Percentiles rank a stretch among this genome's conserved stretches.
Conservation (phyloP, 2,113 vertebrate species). For the Pelvicachromis taeniatus region DNA sequence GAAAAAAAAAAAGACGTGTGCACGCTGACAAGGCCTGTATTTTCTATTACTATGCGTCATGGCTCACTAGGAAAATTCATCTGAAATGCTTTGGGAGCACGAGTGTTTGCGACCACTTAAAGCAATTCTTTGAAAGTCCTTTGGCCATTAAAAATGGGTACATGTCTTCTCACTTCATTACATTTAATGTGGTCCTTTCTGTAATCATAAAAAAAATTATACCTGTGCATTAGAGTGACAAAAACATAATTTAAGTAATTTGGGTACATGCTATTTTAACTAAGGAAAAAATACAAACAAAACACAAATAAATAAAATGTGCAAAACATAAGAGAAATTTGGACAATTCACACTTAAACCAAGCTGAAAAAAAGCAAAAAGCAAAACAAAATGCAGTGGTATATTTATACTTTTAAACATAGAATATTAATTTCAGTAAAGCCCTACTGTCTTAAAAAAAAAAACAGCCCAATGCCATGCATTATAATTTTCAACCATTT, state of each 20-base stretch:
- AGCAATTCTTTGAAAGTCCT: background rate
- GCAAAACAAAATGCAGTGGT: background rate
- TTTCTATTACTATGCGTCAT: conserved; percentile 14
- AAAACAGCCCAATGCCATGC: background rate
- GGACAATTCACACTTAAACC: background rate
- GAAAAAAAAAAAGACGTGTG: background rate
- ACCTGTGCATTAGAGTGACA: background rate
- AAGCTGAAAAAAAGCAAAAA: background rate
- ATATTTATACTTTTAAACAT: background rate
- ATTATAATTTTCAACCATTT: background rate
- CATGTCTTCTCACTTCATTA: background rate
- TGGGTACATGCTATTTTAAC: background rate
- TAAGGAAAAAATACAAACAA: background rate
- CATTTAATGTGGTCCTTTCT: background rate
- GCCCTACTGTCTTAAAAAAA: background rate
- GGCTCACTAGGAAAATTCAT: conserved; percentile 28
- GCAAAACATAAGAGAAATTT: background rate
- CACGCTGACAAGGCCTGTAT: background rate
- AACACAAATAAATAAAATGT: background rate
- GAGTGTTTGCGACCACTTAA: background rate
- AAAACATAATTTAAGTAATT: background rate
- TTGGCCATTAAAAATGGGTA: background rate
- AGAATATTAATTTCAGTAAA: background rate
- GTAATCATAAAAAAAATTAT: background rate
- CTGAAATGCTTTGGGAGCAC: background rate